Conservation (phyloP, 1,140 invertebrate genomes). For the Drosophila kikkawai region DNA sequence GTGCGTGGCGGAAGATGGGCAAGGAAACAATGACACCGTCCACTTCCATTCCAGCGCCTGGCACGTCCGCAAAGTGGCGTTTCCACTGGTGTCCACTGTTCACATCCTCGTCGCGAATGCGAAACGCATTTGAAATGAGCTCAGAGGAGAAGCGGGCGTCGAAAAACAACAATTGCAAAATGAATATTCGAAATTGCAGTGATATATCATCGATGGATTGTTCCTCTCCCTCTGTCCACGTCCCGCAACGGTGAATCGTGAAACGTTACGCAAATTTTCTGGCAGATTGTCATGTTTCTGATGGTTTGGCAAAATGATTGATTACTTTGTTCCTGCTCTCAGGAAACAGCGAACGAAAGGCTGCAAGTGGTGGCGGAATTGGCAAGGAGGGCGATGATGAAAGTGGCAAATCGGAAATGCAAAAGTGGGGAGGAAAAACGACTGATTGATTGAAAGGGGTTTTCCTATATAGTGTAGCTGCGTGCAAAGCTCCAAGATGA, state of each 20-base stretch:
- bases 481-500: not conserved
- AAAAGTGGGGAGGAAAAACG: slow-evolving; percentile 28
- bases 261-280: slow-evolving; percentile 69
- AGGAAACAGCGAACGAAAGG: slow-evolving; percentile 17
- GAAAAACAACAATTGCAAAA: slow-evolving; percentile 60
- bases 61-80: slow-evolving; percentile 45
- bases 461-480: not conserved
- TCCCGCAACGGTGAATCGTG: slow-evolving; percentile 36
- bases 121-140: slow-evolving; percentile 71
- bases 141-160: slow-evolving; percentile 22
- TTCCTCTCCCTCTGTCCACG: not conserved
- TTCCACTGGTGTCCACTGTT: slow-evolving; percentile 35
- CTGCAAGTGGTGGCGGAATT: slow-evolving; percentile 5
- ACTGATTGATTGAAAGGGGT: slow-evolving; percentile 39
- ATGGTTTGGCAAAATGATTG: slow-evolving; percentile 78
- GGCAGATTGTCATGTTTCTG: slow-evolving; percentile 78
- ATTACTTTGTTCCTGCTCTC: slow-evolving; percentile 74
- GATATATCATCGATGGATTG: slow-evolving; percentile 79
- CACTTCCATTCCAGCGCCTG: slow-evolving; percentile 32
- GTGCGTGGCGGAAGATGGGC: slow-evolving; percentile 29
- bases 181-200: slow-evolving; percentile 77
- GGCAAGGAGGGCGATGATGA: slow-evolving; percentile 3
- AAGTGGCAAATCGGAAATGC: slow-evolving; percentile 57
- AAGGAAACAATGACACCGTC: slow-evolving; percentile 39
- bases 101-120: slow-evolving; percentile 54